Evolutionary conservation across 2,797 vertebrate species (phyloP).

Genomic region (Channa striata): DNA sequence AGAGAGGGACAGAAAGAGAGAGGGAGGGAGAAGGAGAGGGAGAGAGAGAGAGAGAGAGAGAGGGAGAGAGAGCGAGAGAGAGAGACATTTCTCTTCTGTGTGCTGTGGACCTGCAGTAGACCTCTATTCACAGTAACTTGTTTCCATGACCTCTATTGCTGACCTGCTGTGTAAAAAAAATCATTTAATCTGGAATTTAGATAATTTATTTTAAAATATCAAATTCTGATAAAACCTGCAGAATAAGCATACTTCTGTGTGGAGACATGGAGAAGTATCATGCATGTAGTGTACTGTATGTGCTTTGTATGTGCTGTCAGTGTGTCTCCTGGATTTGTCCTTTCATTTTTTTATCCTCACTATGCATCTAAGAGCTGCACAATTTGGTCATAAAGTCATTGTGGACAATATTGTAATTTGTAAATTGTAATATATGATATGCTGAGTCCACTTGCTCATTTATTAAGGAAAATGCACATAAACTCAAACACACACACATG

Average conservation of each 20-base stretch:
- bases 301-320: conserved; percentile 6
- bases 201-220: conserved; percentile 50
- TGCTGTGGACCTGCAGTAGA: conserved; percentile 44
- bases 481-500: too few relatives aligned
- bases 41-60: conserved; percentile 16
- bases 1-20: conserved; percentile 35
- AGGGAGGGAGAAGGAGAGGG: conserved; percentile 50
- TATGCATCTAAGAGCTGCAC: conserved; percentile 39
- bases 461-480: too few relatives aligned
- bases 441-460: too few relatives aligned
- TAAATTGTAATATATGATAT: too few relatives aligned
- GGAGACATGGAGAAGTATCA: not conserved
- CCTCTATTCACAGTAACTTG: conserved; percentile 42
- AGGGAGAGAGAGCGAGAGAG: conserved; percentile 19
- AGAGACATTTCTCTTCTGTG: conserved; percentile 59
- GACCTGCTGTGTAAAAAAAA: conserved; percentile 43
- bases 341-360: conserved; percentile 47
- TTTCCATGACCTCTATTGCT: conserved; percentile 40
- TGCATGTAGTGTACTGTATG: conserved; percentile 26
- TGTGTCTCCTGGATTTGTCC: conserved; percentile 37
- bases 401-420: too few relatives aligned
- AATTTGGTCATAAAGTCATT: too few relatives aligned
- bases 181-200: conserved; percentile 52
- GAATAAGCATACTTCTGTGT: conserved; percentile 12
- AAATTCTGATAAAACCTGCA: conserved; percentile 37